Evolutionary conservation across 2,888 invertebrate genomes (phyloP).

Genomic region (Watsonalla cultraria): DNA sequence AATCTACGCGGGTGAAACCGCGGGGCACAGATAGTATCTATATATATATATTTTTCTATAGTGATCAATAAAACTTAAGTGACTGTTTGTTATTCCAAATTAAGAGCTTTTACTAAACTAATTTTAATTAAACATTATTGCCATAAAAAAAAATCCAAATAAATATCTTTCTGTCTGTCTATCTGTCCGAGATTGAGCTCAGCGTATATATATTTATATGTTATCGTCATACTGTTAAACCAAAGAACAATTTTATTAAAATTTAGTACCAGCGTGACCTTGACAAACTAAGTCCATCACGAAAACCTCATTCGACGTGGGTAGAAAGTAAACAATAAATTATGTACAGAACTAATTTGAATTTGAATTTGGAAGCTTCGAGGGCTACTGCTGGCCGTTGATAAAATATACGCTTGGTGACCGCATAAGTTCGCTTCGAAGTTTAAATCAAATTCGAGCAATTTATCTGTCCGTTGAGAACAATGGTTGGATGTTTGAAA

Average conservation of each 20-base stretch:
- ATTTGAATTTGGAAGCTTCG: neutral
- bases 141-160: neutral
- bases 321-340: no score
- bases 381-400: slow-evolving; percentile 8
- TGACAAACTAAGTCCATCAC: no score
- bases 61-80: no score
- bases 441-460: slow-evolving; percentile 22
- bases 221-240: neutral
- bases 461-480: slow-evolving; percentile 12
- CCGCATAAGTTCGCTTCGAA: slow-evolving; percentile 11
- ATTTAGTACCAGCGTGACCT: no score
- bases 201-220: no score
- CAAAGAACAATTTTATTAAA: neutral
- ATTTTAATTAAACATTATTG: neutral
- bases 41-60: no score
- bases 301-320: no score
- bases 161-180: no score
- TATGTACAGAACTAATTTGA: neutral
- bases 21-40: no score
- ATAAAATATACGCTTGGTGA: slow-evolving; percentile 11
- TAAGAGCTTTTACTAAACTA: neutral
- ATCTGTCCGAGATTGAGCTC: no score
- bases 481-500: slow-evolving; percentile 10
- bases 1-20: no score
- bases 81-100: no score